A percentile compares a stretch with the other conserved stretches of the same genome.
These are phyloP conservation scores for Nyctibius grandis DNA, from an alignment of 2,797 vertebrate species.

Conservation along the genomic window DNA sequence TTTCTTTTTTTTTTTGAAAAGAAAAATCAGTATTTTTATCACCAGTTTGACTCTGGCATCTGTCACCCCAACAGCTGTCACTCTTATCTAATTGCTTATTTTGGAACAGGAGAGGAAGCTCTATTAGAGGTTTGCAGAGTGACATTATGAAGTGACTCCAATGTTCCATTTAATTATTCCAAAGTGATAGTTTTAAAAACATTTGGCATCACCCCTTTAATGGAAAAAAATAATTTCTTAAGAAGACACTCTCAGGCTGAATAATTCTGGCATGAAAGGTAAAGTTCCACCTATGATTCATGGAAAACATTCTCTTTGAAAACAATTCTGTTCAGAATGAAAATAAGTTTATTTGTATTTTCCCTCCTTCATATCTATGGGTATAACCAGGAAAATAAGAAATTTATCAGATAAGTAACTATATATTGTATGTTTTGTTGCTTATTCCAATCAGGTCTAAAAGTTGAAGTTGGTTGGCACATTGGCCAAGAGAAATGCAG, in stretches of 20 bases:
- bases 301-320: not conserved
- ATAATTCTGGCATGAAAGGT: not conserved
- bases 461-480: not conserved
- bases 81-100: not conserved
- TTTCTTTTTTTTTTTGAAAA: not conserved
- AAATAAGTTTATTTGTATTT: not conserved
- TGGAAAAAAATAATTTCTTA: not conserved
- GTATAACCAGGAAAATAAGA: not conserved
- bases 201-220: not conserved
- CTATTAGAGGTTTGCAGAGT: not conserved
- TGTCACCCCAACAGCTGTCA: not conserved
- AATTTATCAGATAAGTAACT: not conserved
- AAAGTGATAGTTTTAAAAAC: not conserved
- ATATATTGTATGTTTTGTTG: not conserved
- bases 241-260: not conserved
- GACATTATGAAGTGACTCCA: not conserved
- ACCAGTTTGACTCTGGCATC: not conserved
- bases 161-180: slow-evolving; percentile 8
- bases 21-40: not conserved
- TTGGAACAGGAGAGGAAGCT: not conserved
- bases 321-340: not conserved
- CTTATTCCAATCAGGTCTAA: not conserved
- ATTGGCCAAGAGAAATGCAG: not conserved
- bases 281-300: not conserved
- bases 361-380: not conserved